phyloP scores from a whole-genome alignment of 92 coral and sea anemone genomes.

The Porites rus region DNA sequence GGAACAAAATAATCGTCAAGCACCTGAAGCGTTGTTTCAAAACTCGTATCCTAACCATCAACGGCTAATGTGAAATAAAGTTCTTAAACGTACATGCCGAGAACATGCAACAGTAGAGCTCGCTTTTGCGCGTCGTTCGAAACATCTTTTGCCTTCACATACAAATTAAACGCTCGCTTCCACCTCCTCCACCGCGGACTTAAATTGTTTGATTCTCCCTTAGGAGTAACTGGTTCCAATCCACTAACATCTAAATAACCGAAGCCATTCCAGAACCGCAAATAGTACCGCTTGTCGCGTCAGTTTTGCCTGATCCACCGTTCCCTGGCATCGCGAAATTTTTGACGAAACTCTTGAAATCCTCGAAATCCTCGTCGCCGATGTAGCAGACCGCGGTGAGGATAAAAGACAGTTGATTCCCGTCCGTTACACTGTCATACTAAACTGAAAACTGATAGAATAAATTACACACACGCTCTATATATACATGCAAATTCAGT shows the following conservation, averaged over 20 bases:
- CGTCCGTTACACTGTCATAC: neutral
- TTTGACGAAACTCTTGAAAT: neutral
- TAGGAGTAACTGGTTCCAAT: slow-evolving; percentile 2
- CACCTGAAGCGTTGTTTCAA: slow-evolving; percentile 14
- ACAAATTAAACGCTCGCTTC: slow-evolving; percentile 28
- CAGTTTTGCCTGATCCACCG: neutral
- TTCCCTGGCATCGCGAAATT: neutral
- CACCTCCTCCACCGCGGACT: slow-evolving; percentile 34
- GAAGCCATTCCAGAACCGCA: neutral
- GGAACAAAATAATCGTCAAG: slow-evolving; percentile 58
- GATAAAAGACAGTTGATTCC: neutral
- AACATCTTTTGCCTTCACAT: slow-evolving; percentile 22
- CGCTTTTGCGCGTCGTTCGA: slow-evolving; percentile 6
- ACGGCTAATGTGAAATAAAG: slow-evolving; percentile 5
- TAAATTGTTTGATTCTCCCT: slow-evolving; percentile 13
- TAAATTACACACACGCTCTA: too few species aligned
- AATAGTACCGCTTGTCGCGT: neutral
- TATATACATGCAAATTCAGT: too few species aligned
- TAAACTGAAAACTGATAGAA: too few species aligned
- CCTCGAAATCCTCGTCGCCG: neutral
- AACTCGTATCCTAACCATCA: neutral
- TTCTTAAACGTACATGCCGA: slow-evolving; percentile 28
- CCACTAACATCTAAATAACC: slow-evolving; percentile 7
- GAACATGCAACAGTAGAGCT: slow-evolving; percentile 19
- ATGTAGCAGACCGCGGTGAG: neutral